These are phyloP conservation scores for Sycobia sp. DNA, from an alignment of 1,140 invertebrate species.

Conservation along the genomic window DNA sequence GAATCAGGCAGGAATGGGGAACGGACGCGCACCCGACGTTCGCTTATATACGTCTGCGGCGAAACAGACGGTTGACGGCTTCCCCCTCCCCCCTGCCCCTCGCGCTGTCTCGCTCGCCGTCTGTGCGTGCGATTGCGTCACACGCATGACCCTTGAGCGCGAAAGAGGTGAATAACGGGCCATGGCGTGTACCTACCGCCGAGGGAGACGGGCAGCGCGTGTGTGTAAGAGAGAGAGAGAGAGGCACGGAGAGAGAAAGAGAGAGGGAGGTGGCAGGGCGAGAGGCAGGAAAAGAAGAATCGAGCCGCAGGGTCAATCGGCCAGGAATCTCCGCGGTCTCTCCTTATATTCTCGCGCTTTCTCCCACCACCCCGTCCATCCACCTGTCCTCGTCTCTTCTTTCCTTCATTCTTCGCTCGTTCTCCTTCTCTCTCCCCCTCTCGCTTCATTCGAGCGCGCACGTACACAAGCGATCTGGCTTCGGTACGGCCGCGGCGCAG, in stretches of 20 bases:
- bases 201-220: neutral
- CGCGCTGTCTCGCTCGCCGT: neutral
- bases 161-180: conserved; percentile 11
- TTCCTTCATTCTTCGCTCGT: neutral
- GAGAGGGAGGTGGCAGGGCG: no score
- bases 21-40: conserved; percentile 7
- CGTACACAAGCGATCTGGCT: no score
- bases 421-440: neutral
- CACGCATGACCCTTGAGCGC: conserved; percentile 20
- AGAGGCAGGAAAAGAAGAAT: neutral
- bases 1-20: conserved; percentile 13
- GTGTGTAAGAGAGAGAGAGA: no score
- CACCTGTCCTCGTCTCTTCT: neutral
- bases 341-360: neutral
- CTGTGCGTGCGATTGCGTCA: conserved; percentile 6
- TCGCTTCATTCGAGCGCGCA: no score
- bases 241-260: no score
- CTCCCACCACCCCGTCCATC: neutral
- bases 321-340: neutral
- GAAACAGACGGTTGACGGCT: conserved; percentile 27
- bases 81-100: neutral
- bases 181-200: no score
- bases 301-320: conserved; percentile 29
- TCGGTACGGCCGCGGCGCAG: no score
- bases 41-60: no score